A percentile compares a stretch with the other conserved stretches of the same genome.
These are phyloP conservation scores for Lobophora halterata DNA, from an alignment of 2,888 invertebrate species.

Conservation along the genomic window DNA sequence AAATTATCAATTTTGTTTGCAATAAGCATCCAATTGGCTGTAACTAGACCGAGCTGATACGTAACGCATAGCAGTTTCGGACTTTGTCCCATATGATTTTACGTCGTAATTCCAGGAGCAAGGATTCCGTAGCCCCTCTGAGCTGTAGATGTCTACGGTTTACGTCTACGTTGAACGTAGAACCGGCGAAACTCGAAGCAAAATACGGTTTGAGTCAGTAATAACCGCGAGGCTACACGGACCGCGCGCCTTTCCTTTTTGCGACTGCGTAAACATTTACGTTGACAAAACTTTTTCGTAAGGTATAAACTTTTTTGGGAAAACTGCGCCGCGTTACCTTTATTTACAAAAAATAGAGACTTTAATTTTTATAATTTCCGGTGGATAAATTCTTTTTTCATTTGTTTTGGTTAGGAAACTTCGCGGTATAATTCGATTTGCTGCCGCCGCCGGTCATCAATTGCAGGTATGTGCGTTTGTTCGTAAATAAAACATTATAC, in stretches of 20 bases:
- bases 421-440: conserved; percentile 42
- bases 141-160: conserved; percentile 28
- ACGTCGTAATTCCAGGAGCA: conserved; percentile 42
- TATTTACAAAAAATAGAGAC: conserved; percentile 29
- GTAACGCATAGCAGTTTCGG: conserved; percentile 5
- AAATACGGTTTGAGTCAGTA: conserved; percentile 59
- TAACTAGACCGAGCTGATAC: conserved; percentile 29
- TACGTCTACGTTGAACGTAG: conserved; percentile 46
- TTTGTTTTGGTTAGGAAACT: conserved; percentile 67
- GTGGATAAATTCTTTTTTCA: conserved; percentile 50
- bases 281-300: conserved; percentile 61
- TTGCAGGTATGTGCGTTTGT: conserved; percentile 59
- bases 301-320: conserved; percentile 16
- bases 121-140: conserved; percentile 38
- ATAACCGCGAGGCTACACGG: conserved; percentile 56
- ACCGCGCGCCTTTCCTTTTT: conserved; percentile 60
- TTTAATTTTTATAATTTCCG: conserved; percentile 32
- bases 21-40: conserved; percentile 36
- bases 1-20: conserved; percentile 39
- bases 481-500: conserved; percentile 34
- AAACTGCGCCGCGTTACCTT: conserved; percentile 42
- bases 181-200: conserved; percentile 45
- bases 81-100: conserved; percentile 28
- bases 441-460: conserved; percentile 47
- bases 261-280: conserved; percentile 66